phyloP scores from a whole-genome alignment of 1,140 invertebrate genomes.

The Physella acuta region DNA sequence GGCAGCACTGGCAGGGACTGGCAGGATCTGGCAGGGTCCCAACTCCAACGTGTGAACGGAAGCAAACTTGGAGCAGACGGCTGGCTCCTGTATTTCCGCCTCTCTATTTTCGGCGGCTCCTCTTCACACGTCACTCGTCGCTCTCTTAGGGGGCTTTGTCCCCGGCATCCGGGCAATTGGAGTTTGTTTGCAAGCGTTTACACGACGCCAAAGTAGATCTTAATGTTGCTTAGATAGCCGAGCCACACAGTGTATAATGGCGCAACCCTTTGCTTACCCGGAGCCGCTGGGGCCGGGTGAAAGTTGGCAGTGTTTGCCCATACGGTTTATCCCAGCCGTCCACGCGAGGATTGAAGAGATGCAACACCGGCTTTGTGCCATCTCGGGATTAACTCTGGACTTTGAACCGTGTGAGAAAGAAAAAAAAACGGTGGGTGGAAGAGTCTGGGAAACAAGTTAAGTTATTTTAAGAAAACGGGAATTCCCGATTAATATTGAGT shows the following conservation, averaged over 20 bases:
- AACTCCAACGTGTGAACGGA: neutral
- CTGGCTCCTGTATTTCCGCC: neutral
- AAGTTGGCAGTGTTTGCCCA: constrained; percentile 21
- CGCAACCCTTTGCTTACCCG: constrained; percentile 7
- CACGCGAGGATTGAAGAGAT: neutral
- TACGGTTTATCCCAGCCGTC: constrained; percentile 9
- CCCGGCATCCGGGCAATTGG: neutral
- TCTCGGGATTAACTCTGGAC: too few relatives aligned
- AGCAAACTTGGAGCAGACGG: neutral
- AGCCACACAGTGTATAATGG: too few relatives aligned
- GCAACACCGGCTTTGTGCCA: too few relatives aligned
- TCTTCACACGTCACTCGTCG: constrained; percentile 1
- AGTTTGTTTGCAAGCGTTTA: constrained; percentile 6
- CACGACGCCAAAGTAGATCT: constrained; percentile 3
- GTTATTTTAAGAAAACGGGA: too few relatives aligned
- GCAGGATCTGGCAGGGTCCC: neutral
- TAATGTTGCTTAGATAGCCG: constrained; percentile 14
- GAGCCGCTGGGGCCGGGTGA: too few relatives aligned
- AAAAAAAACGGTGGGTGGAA: too few relatives aligned
- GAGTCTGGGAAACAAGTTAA: too few relatives aligned
- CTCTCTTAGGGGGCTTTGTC: constrained; percentile 6
- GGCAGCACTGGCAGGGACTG: too few relatives aligned
- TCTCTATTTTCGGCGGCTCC: neutral
- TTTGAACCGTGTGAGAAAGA: too few relatives aligned
- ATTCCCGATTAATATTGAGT: too few relatives aligned